These are phyloP conservation scores for Macrosoma leucophasiata DNA, from an alignment of 2,888 invertebrate genomes.

Conservation along the genomic window DNA sequence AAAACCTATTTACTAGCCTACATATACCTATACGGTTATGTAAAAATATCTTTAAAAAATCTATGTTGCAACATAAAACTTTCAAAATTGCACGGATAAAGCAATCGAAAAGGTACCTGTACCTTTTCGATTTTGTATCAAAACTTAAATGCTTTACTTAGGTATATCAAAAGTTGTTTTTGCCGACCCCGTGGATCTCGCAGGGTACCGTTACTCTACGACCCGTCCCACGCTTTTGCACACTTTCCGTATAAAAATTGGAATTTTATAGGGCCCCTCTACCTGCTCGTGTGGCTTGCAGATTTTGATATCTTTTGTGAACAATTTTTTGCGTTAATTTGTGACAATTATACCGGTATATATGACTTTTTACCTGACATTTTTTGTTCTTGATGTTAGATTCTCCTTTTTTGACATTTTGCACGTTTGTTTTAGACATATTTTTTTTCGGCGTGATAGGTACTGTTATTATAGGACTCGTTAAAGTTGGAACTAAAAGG, in stretches of 20 bases:
- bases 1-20: too few relatives aligned
- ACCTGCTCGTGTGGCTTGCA: slow-evolving; percentile 77
- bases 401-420: slow-evolving; percentile 59
- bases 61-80: too few relatives aligned
- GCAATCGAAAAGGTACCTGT: too few relatives aligned
- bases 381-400: slow-evolving; percentile 53
- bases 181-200: slow-evolving; percentile 39
- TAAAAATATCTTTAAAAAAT: too few relatives aligned
- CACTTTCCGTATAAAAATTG: slow-evolving; percentile 52
- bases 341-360: slow-evolving; percentile 76
- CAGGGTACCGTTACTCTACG: slow-evolving; percentile 60
- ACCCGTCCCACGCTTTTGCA: slow-evolving; percentile 72
- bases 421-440: slow-evolving; percentile 51
- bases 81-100: too few relatives aligned
- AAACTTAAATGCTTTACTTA: not conserved
- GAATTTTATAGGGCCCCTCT: slow-evolving; percentile 57
- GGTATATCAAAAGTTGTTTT: too few relatives aligned
- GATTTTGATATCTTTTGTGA: slow-evolving; percentile 73
- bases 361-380: slow-evolving; percentile 73
- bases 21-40: too few relatives aligned
- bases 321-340: slow-evolving; percentile 71
- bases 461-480: too few relatives aligned
- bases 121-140: slow-evolving; percentile 1
- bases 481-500: too few relatives aligned
- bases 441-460: slow-evolving; percentile 14